Base-by-base conservation (phyloP, 1,140 invertebrate genomes). In the Drosophila albomicans region DNA sequence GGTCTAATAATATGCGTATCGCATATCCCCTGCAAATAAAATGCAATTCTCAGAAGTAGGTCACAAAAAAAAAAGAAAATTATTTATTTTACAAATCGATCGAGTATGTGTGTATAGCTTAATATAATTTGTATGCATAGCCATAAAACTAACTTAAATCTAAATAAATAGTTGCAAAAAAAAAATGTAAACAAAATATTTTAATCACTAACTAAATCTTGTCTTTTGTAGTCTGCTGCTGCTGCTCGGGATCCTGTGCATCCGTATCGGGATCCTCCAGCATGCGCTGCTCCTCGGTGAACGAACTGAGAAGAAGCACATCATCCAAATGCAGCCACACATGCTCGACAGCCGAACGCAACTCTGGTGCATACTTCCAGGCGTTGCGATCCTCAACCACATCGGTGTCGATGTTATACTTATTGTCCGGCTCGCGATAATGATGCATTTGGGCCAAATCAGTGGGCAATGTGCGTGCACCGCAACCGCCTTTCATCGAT, bases 391-490 rank as follows among this genome's bases (percentile, higher is more conserved):
- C 84, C 25, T 75, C 78, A 0, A 82, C 45, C 3, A 89, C 25
- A 2, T 88, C 78, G 11, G 43, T 13, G 20, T 3, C 20, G 0
- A 16, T 3, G 8, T 74, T 20, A 15, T 88, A 88, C 3, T 67
- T 73, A 0, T 0, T 3, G 6, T 84, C 78, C 8, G 85, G 84
- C 28, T 88, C 88, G 1, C 88, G 75, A 51, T 91, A 91, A 30
- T 91, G 88, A 8, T 91, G 88, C 88, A 91, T 77, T 0, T 91
- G 88, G 3, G 75, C 88, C 16, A 77, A 5, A 0, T 63, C 0
- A 0, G 16, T 57, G 35, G 69, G n/a, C 0, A 88, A 1, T 0
- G 82, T 66, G 2, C 59, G 70, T 0, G 75, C 45, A 5, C 13
- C 30, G 7, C 88, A 88, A 5, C 25, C 69, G 0, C 64, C 78